Evolutionary conservation across 2,888 invertebrate species (phyloP).

Genomic region (Siphlonurus alternatus): DNA sequence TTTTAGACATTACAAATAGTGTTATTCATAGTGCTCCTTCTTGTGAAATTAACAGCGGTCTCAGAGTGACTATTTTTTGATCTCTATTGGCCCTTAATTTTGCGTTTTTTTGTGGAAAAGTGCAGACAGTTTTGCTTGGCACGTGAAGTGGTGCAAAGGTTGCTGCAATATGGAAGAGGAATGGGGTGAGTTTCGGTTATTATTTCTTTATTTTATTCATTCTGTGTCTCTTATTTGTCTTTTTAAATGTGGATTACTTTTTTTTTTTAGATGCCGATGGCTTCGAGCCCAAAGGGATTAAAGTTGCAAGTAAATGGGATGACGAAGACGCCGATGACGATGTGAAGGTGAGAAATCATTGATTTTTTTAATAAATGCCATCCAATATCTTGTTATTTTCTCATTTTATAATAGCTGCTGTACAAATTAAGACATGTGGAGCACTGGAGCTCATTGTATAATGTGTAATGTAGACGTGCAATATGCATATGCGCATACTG

Average conservation of each 20-base stretch:
- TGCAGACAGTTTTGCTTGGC: conserved; percentile 9
- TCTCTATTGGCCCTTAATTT: conserved; percentile 11
- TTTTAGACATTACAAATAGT: not conserved
- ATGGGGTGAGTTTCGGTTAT: conserved; percentile 39
- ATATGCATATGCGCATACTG: too few species aligned
- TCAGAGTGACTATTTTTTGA: not conserved
- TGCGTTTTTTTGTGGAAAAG: conserved; percentile 1
- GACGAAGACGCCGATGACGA: conserved; percentile 78
- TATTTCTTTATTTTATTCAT: conserved; percentile 1
- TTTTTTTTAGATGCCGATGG: conserved; percentile 49
- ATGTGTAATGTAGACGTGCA: too few species aligned
- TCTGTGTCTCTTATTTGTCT: not conserved
- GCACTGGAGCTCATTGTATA: too few species aligned
- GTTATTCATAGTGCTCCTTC: not conserved
- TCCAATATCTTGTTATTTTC: too few species aligned
- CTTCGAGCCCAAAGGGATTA: conserved; percentile 39
- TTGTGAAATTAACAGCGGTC: not conserved
- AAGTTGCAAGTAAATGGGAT: conserved; percentile 57
- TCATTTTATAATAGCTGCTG: too few species aligned
- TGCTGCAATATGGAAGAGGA: conserved; percentile 42
- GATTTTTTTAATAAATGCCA: conserved; percentile 12
- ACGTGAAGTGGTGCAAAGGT: conserved; percentile 8
- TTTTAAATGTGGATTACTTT: not conserved
- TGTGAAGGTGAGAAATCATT: conserved; percentile 45
- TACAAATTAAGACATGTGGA: too few species aligned